Evolutionary conservation across 2,797 vertebrate species (phyloP), one percentile per base, ranked within the genome.

Genomic region (Rhinichthys osculus): DNA sequence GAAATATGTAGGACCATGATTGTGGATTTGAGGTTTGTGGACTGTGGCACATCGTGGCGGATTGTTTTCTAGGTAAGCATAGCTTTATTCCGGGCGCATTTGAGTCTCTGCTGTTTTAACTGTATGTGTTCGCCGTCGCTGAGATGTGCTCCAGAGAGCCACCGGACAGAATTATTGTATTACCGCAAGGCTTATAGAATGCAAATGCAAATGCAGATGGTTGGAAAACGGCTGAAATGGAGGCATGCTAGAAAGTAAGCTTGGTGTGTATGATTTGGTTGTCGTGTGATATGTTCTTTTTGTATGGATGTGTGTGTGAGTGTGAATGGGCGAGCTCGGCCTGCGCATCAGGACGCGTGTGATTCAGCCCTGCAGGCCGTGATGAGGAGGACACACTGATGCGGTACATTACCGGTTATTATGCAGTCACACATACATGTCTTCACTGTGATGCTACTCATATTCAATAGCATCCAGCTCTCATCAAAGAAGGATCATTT

Each of bases 61-160:
- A 85, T 90, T 87, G 93, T 91, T 66, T 71, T 81, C 91, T 92
- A 90, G 96, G 96, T 97, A 92, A 97, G 96, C 82, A 17, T 23
- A 1, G 70, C 35, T 38, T 62, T 2, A 38, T 52, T 80, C 50
- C 17, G 9, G 1, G 35, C n/a, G 2, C 44, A 0, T 90, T 44
- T n/a, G 35, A 59, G 47, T 40, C 5, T 33, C 44, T 66, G 69
- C 23, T 13, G 69, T 52, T 78, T 52, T 71, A 35, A 42, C 33
- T 40, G 40, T 13, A 50, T 40, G 44, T 16, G 1, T n/a, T 50
- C 21, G 40, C 23, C 67, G 19, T 35, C 19, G 11, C 21, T 35
- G 54, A 66, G 87, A 47, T 86, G 47, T 59, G 30, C 16, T 71
- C 57, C 33, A 3, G 66, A 79, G 54, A 35, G 2, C 4, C 33